Evolutionary conservation across 2,797 vertebrate genomes (phyloP).

Genomic region (Etheostoma perlongum): DNA sequence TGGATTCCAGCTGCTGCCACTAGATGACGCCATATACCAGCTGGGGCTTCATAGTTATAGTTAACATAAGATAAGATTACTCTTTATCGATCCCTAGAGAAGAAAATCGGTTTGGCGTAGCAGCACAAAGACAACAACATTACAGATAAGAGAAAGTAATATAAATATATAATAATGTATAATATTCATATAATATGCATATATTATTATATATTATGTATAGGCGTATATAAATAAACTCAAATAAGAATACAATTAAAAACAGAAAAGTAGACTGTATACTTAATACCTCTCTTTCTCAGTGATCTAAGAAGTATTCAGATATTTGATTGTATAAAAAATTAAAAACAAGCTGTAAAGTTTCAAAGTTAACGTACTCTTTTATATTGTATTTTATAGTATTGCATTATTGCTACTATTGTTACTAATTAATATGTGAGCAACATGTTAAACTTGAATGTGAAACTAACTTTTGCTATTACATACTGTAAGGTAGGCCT

Average conservation of each 20-base stretch:
- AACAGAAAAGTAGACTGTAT: background rate
- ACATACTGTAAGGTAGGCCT: background rate
- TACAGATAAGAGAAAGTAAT: background rate
- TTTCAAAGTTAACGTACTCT: background rate
- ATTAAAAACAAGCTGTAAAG: background rate
- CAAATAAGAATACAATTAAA: background rate
- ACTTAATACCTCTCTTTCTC: background rate
- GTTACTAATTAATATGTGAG: background rate
- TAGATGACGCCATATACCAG: constrained; percentile 61
- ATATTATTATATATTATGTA: no score
- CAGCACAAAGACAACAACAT: background rate
- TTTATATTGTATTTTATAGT: background rate
- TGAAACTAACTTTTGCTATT: no score
- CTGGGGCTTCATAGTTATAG: background rate
- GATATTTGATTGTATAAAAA: background rate
- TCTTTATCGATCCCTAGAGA: background rate
- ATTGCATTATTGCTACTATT: background rate
- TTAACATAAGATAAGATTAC: background rate
- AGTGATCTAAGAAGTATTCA: background rate
- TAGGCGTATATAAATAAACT: background rate
- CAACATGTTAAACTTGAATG: background rate
- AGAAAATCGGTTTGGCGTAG: background rate
- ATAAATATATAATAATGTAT: background rate
- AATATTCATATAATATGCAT: no score
- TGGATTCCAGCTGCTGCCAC: constrained; percentile 45